These are phyloP conservation scores for Blastobasis adustella DNA, from an alignment of 2,888 invertebrate genomes.

Conservation along the genomic window DNA sequence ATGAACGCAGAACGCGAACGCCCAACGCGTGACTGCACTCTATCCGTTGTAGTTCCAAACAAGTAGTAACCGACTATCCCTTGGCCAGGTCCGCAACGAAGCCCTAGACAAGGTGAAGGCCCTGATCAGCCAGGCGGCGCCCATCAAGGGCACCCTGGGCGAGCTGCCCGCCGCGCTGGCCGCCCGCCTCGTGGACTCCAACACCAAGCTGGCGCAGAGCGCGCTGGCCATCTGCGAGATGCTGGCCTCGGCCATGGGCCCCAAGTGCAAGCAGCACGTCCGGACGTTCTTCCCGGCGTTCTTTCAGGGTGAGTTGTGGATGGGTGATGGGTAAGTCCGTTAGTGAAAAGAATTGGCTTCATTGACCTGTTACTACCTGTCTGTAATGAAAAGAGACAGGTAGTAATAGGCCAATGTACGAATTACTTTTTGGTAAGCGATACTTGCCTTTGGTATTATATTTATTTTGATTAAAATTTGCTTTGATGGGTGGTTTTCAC, in stretches of 20 bases:
- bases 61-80: neutral
- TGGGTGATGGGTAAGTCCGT: too few species aligned
- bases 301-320: constrained; percentile 87
- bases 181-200: constrained; percentile 88
- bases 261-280: constrained; percentile 85
- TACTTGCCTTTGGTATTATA: too few species aligned
- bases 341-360: too few species aligned
- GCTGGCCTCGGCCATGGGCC: constrained; percentile 88
- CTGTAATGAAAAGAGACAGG: too few species aligned
- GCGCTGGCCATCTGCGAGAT: constrained; percentile 88
- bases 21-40: too few species aligned
- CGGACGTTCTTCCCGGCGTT: constrained; percentile 89
- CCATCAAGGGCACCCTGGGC: constrained; percentile 88
- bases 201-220: constrained; percentile 91
- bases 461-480: too few species aligned
- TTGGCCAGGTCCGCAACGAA: constrained; percentile 78
- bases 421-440: too few species aligned
- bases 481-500: too few species aligned
- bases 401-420: too few species aligned
- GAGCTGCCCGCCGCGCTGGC: constrained; percentile 88
- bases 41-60: too few species aligned
- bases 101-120: constrained; percentile 81
- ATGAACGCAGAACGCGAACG: too few species aligned
- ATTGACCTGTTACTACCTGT: too few species aligned
- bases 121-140: constrained; percentile 83